Percentiles rank a stretch among this genome's conserved stretches.
Conservation (phyloP, 2,888 invertebrate species). For the Allygus modestus region DNA sequence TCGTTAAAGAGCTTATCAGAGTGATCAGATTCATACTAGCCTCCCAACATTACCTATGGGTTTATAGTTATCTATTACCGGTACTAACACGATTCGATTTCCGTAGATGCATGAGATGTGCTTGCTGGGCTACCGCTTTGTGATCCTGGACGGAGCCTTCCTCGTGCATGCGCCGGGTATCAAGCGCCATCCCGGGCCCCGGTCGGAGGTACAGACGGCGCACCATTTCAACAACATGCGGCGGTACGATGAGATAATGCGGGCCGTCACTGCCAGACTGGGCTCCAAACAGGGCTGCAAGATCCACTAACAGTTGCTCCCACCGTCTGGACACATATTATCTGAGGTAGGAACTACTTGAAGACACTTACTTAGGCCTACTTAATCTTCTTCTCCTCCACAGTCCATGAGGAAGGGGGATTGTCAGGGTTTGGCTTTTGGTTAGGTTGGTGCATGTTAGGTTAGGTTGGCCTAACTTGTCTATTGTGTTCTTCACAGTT, state of each 20-base stretch:
- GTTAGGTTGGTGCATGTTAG: no score
- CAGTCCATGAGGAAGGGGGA: no score
- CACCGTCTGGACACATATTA: neutral
- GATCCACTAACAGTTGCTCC: slow-evolving; percentile 49
- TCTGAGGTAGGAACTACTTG: no score
- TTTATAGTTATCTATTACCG: no score
- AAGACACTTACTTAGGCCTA: no score
- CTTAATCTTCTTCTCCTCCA: no score
- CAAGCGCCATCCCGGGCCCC: slow-evolving; percentile 74
- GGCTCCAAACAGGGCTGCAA: slow-evolving; percentile 63
- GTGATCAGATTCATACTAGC: no score
- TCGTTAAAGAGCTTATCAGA: no score
- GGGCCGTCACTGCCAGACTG: slow-evolving; percentile 63
- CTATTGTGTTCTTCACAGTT: no score
- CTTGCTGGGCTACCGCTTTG: slow-evolving; percentile 83
- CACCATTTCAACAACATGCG: slow-evolving; percentile 67
- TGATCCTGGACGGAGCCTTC: slow-evolving; percentile 85
- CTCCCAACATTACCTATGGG: no score
- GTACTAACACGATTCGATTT: neutral
- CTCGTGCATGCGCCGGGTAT: slow-evolving; percentile 84
- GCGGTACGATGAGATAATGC: slow-evolving; percentile 68
- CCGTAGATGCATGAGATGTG: slow-evolving; percentile 88
- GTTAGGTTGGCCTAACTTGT: no score
- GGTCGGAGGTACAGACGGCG: slow-evolving; percentile 61
- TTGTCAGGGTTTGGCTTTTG: no score